Evolutionary conservation across 2,888 invertebrate species (phyloP), one percentile per base, ranked within the genome.

Genomic region (Cosmorhoe ocellata): DNA sequence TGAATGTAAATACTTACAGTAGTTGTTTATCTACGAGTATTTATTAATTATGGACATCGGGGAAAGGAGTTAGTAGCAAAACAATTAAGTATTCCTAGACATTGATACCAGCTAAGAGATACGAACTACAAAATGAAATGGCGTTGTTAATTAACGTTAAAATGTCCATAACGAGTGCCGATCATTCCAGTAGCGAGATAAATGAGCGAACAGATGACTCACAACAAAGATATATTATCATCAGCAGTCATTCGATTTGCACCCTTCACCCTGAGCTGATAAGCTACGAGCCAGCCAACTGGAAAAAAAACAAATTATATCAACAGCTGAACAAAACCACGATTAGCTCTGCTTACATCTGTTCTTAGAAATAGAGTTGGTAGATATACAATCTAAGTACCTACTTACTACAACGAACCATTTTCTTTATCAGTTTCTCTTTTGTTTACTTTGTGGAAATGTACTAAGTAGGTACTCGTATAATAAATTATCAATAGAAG

Each of bases 151-250:
- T 34, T 18, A 22, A 13, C 12, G 1, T 30, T 11, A 13, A 4
- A 34, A n/a, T 18, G 18, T 10, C 10, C 10, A 26, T 36, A 30
- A 36, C 12, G 9, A 36, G 28, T 8, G 7, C 27, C 14, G 36
- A 44, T 44, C 14, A 18, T 47, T 39, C 28, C 9, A 14, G 14
- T 26, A 30, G 11, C 27, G 46, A 37, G 41, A 45, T 40, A 49
- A 39, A 46, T 43, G 28, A 18, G 41, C 38, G 43, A 13, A 41
- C 38, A 39, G 3, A 11, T 58, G 57, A 58, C 18, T 58, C 53
- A 49, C 37, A 36, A 26, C 31, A 45, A 42, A 43, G 22, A 28
- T n/a, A n/a, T n/a, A 11, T 31, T 10, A 24, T 26, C 4, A 45
- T 22, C 41, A 41, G 40, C 32, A 33, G 49, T 54, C 51, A 34